These are phyloP conservation scores for Drosophila setosimentum DNA, from an alignment of 2,888 invertebrate species.

Conservation along the genomic window DNA sequence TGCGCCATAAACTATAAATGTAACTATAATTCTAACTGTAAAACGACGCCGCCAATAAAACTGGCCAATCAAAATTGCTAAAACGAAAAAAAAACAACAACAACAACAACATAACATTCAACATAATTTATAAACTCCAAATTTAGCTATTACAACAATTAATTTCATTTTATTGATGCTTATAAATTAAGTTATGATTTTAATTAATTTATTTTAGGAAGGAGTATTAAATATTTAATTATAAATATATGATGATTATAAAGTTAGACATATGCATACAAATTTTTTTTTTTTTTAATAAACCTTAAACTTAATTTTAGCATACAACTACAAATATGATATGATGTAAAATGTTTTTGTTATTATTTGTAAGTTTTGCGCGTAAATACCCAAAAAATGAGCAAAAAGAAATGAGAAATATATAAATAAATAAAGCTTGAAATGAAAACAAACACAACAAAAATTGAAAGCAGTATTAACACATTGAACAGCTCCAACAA, in stretches of 20 bases:
- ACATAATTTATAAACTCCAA: constrained; percentile 19
- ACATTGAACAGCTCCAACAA: constrained; percentile 13
- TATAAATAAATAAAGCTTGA: constrained; percentile 45
- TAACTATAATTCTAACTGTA: constrained; percentile 45
- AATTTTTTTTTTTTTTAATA: constrained; percentile 29
- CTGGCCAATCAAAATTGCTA: constrained; percentile 50
- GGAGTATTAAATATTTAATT: constrained; percentile 28
- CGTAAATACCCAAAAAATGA: constrained; percentile 36
- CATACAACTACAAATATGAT: constrained; percentile 31
- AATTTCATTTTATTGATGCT: constrained; percentile 11
- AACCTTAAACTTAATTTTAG: constrained; percentile 34
- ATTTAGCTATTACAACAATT: constrained; percentile 36
- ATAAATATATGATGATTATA: constrained; percentile 18
- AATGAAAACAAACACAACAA: constrained; percentile 26
- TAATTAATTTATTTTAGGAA: constrained; percentile 51
- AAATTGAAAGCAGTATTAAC: constrained; percentile 27
- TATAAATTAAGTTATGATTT: constrained; percentile 21
- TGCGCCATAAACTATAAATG: constrained; percentile 49
- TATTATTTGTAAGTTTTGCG: constrained; percentile 76
- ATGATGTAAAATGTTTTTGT: constrained; percentile 73
- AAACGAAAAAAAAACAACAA: constrained; percentile 4
- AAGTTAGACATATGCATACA: not conserved
- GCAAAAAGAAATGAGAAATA: constrained; percentile 31
- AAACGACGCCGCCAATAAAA: constrained; percentile 46
- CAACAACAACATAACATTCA: constrained; percentile 22